Evolutionary conservation across 2,113 vertebrate genomes (phyloP), one percentile per base, ranked within the genome.

Genomic region (Hippocampus comes): DNA sequence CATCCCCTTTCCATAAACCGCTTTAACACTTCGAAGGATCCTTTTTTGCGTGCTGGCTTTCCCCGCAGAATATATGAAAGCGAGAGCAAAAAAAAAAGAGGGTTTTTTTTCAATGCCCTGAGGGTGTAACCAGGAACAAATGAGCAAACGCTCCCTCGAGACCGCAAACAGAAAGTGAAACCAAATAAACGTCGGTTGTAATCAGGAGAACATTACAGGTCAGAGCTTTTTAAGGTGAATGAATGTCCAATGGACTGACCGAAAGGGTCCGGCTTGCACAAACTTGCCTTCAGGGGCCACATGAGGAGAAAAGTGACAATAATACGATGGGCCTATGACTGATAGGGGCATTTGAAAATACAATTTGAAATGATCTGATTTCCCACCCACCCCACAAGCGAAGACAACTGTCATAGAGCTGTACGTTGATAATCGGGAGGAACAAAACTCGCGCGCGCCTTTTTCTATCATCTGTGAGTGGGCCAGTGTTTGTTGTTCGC

Each of bases 1-100:
- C 82, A 69, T 75, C 82, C 82, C 74, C 79, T 86, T 88, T 85
- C 82, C 74, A 87, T 84, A 83, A 86, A 89, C 87, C 88, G 87
- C 86, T 78, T 87, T 88, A 84, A 86, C 71, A 85, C 86, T 88
- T 82, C 75, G 48, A 18, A 81, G 85, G 82, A 77, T 86, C 80
- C 53, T 23, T 23, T 56, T 56, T 11, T 23, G 10, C n/a, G 53
- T 84, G 77, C 82, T 80, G 83, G 77, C 15, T 18, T 76, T 78
- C 71, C 75, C 75, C 23, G 38, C 75, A 78, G 77, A 87, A 83
- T 78, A 68, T 63, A 85, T 56, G 41, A 70, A 76, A 38, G 73
- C 71, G 77, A 63, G 57, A 63, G 48, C 14, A 11, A n/a, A 23
- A 56, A 56, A 11, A n/a, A 49, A 55, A 49, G 18, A 21, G 63